Evolutionary conservation across 2,888 invertebrate species (phyloP).

Genomic region (Synanthedon andrenaeformis): DNA sequence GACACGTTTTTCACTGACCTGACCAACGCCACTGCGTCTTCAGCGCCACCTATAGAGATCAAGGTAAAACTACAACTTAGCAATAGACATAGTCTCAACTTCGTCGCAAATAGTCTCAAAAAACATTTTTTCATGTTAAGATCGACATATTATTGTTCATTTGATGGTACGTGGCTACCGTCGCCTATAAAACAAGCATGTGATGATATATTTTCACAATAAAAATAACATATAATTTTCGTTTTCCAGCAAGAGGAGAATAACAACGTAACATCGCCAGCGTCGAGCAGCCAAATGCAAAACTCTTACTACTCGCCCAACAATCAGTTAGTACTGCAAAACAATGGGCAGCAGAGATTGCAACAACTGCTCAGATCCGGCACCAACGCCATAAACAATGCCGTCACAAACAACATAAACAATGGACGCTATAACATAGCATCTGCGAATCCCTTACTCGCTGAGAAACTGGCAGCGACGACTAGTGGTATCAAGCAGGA

Average conservation of each 20-base stretch:
- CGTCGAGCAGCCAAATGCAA: conserved; percentile 53
- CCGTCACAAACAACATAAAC: conserved; percentile 56
- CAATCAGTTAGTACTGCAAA: conserved; percentile 44
- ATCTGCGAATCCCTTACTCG: conserved; percentile 87
- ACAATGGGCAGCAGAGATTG: conserved; percentile 55
- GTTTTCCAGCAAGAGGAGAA: conserved; percentile 63
- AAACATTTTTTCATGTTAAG: no score
- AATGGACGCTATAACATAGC: conserved; percentile 82
- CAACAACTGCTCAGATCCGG: conserved; percentile 59
- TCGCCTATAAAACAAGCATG: no score
- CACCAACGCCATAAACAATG: conserved; percentile 60
- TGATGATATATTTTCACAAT: no score
- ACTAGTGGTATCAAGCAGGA: conserved; percentile 71
- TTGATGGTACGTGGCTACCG: no score
- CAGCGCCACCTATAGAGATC: conserved; percentile 71
- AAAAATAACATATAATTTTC: neutral
- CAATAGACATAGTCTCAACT: no score
- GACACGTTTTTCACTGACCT: conserved; percentile 86
- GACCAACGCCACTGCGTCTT: conserved; percentile 76
- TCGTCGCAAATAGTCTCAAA: no score
- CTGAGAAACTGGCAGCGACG: conserved; percentile 86
- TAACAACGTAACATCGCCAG: conserved; percentile 60
- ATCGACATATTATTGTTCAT: no score
- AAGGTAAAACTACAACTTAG: conserved; percentile 62
- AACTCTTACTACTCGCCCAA: conserved; percentile 52